Conservation (phyloP, 2,113 vertebrate species). For the human (Homo sapiens) region DNA sequence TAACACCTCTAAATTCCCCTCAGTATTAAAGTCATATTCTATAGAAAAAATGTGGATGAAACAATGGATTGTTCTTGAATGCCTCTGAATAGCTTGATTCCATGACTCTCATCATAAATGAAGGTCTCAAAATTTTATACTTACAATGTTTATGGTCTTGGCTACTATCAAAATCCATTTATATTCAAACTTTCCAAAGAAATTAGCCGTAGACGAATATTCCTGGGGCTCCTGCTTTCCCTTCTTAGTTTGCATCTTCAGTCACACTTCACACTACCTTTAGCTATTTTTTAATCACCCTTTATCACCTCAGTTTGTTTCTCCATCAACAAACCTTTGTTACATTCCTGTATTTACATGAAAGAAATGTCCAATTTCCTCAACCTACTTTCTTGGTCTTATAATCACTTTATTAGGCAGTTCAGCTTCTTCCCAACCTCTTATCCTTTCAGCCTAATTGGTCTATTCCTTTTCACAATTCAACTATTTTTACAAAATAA, state of each 20-base stretch:
- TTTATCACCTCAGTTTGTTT: neutral
- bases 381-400: neutral
- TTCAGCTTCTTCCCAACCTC: neutral
- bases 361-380: neutral
- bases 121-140: neutral
- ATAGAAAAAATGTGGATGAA: neutral
- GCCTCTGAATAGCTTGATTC: neutral
- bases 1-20: neutral
- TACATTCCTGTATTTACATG: neutral
- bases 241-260: neutral
- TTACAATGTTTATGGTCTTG: neutral
- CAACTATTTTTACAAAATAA: neutral
- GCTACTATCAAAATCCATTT: neutral
- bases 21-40: neutral
- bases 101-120: neutral
- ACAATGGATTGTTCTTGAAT: neutral
- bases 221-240: neutral
- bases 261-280: neutral
- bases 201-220: neutral
- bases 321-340: neutral
- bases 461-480: neutral
- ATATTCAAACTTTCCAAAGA: neutral
- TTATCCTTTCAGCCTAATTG: neutral
- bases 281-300: neutral
- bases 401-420: neutral